Evolutionary conservation across 2,888 invertebrate species (phyloP).

Genomic region (Drosophila nr. medialis): DNA sequence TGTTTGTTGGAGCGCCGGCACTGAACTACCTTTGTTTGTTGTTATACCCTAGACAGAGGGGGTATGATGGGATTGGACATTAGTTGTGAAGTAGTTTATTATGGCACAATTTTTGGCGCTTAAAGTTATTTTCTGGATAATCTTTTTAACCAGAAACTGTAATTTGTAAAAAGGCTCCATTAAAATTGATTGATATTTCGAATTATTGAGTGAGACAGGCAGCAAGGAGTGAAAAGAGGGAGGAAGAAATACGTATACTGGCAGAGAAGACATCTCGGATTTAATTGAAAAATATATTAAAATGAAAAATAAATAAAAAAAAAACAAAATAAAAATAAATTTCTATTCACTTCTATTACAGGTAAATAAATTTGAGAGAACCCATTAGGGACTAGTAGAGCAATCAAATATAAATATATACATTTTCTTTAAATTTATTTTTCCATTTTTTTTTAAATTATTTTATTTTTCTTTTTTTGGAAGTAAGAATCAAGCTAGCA

Average conservation of each 20-base stretch:
- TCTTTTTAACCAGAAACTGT: background rate
- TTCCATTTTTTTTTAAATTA: too few species aligned
- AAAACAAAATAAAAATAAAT: background rate
- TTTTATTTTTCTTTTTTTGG: background rate
- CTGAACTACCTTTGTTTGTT: conserved; percentile 28
- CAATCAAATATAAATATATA: background rate
- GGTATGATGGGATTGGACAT: background rate
- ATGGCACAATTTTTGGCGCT: too few species aligned
- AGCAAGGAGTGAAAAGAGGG: background rate
- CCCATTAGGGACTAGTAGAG: background rate
- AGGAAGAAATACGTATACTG: background rate
- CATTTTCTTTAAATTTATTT: background rate
- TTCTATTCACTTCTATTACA: background rate
- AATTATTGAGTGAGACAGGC: background rate
- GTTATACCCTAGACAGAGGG: conserved; percentile 31
- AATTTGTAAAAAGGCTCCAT: background rate
- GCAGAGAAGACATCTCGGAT: background rate
- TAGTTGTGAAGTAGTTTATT: background rate
- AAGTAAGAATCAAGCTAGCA: background rate
- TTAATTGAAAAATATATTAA: background rate
- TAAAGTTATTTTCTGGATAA: background rate
- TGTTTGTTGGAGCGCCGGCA: conserved; percentile 45
- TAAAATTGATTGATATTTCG: background rate
- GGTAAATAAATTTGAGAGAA: background rate
- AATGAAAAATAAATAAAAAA: background rate